Evolutionary conservation across 2,113 vertebrate species (phyloP).

Genomic region (Donacobius atricapilla): DNA sequence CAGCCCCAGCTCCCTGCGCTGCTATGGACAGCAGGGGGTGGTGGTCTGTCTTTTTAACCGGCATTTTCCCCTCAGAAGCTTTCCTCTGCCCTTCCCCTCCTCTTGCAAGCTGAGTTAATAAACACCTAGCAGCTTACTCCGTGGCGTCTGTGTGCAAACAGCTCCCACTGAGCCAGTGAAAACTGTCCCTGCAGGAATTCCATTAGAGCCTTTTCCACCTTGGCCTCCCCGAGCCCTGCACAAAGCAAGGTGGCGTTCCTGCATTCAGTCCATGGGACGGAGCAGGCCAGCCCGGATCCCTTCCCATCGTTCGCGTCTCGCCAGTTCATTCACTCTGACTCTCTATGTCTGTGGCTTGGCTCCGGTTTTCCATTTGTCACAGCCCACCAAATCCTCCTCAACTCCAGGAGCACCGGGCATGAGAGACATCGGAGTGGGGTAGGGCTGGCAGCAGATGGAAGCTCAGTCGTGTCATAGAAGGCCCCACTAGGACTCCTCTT

Average conservation of each 20-base stretch:
- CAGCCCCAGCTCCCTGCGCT: neutral
- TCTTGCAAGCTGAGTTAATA: slow-evolving; percentile 35
- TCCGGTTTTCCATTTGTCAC: neutral
- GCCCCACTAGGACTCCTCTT: neutral
- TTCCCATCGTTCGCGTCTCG: neutral
- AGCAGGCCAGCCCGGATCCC: neutral
- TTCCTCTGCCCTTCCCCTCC: neutral
- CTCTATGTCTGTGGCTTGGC: neutral
- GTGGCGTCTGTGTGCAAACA: slow-evolving; percentile 37
- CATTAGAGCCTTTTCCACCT: neutral
- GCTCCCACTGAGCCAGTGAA: slow-evolving; percentile 23
- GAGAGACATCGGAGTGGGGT: neutral
- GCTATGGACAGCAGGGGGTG: neutral
- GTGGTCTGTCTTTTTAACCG: neutral
- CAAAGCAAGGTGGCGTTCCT: neutral
- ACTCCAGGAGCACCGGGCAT: neutral
- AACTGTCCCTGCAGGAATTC: neutral
- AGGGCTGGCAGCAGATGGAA: neutral
- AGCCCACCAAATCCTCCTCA: neutral
- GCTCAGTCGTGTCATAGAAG: neutral
- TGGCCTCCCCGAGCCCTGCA: neutral
- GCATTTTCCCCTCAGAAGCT: neutral
- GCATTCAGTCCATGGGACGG: accelerated
- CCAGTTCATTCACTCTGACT: neutral
- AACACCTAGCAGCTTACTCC: slow-evolving; percentile 23